Percentiles rank a stretch among this genome's conserved stretches.
Evolutionary conservation across 2,113 vertebrate genomes (phyloP).

Genomic region (Pipra filicauda): DNA sequence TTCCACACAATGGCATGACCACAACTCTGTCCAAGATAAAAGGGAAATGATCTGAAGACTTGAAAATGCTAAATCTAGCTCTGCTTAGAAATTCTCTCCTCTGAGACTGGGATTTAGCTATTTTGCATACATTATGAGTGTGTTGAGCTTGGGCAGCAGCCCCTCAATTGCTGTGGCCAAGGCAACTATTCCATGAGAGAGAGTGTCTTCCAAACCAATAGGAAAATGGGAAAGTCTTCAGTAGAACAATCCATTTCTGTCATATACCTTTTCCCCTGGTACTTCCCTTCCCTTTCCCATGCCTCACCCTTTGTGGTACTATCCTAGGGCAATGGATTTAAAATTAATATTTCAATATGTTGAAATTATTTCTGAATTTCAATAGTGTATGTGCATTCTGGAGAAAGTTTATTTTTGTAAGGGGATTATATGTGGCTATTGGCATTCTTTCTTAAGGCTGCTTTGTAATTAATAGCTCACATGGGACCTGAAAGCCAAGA

Average conservation of each 20-base stretch:
- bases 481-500: background rate
- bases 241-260: background rate
- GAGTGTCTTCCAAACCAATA: background rate
- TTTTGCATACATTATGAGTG: background rate
- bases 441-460: background rate
- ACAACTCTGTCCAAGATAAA: background rate
- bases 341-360: background rate
- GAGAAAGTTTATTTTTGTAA: background rate
- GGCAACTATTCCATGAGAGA: background rate
- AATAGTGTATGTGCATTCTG: background rate
- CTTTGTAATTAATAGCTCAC: background rate
- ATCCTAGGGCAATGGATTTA: background rate
- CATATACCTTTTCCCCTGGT: background rate
- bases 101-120: background rate
- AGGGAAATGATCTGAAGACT: background rate
- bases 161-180: background rate
- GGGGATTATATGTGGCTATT: accelerated
- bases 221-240: background rate
- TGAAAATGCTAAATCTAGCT: background rate
- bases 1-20: background rate
- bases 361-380: background rate
- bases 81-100: background rate
- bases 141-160: background rate
- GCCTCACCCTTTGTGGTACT: background rate
- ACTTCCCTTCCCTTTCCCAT: background rate